phyloP scores from a whole-genome alignment of 2,888 invertebrate genomes.

The Phortica okadai region DNA sequence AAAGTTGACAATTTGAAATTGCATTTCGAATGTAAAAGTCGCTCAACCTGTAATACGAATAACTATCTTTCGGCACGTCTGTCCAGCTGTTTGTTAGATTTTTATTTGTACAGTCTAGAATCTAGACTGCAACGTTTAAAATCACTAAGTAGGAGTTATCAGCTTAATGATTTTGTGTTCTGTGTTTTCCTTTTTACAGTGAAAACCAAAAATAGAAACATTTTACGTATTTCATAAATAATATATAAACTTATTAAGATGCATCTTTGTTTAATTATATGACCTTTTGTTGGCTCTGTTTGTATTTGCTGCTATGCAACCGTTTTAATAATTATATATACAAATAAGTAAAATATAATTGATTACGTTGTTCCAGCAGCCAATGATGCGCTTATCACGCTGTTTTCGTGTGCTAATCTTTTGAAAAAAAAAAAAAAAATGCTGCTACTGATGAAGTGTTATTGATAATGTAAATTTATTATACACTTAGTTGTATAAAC shows the following conservation, averaged over 20 bases:
- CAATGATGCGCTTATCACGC: conserved; percentile 57
- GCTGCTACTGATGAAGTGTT: background rate
- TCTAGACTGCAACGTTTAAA: conserved; percentile 39
- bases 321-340: background rate
- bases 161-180: background rate
- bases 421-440: background rate
- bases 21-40: conserved; percentile 37
- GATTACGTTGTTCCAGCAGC: conserved; percentile 33
- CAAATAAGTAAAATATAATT: conserved; percentile 26
- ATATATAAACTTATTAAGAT: background rate
- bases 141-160: conserved; percentile 17
- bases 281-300: conserved; percentile 3
- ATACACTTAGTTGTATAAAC: background rate
- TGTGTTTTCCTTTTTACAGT: background rate
- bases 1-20: conserved; percentile 47
- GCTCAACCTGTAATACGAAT: conserved; percentile 12
- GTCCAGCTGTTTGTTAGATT: conserved; percentile 46
- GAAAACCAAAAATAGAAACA: background rate
- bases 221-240: background rate
- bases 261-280: conserved; percentile 6
- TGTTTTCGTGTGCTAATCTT: conserved; percentile 55
- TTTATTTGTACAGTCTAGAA: conserved; percentile 23
- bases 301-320: background rate
- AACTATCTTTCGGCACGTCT: conserved; percentile 23
- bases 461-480: background rate